Percentiles rank a stretch among this genome's conserved stretches.
Evolutionary conservation across 2,888 invertebrate species (phyloP).

Genomic region (Watsonalla binaria): DNA sequence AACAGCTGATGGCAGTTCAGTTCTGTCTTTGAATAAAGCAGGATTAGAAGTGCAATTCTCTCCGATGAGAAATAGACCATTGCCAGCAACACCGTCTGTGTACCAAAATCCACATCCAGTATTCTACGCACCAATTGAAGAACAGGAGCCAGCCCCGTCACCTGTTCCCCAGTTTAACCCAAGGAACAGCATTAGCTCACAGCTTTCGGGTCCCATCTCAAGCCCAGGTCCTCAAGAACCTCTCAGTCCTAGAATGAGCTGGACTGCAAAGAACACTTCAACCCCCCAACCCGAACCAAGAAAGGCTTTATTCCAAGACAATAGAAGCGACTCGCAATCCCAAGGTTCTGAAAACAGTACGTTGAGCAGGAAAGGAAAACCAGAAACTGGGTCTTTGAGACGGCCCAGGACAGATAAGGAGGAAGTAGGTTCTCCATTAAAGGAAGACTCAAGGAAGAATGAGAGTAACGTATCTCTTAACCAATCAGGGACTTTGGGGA

Average conservation of each 20-base stretch:
- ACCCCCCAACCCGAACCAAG: conserved; percentile 68
- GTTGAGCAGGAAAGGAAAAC: conserved; percentile 68
- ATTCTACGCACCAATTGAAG: conserved; percentile 75
- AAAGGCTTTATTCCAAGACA: conserved; percentile 58
- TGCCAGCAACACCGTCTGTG: conserved; percentile 80
- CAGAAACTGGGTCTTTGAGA: conserved; percentile 73
- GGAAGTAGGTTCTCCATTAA: conserved; percentile 55
- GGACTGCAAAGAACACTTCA: conserved; percentile 72
- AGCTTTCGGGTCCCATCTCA: conserved; percentile 68
- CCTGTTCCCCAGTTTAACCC: conserved; percentile 68
- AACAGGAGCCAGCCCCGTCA: conserved; percentile 71
- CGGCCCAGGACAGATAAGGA: conserved; percentile 52
- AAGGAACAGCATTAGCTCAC: conserved; percentile 73
- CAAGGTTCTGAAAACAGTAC: conserved; percentile 59
- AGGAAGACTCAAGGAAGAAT: conserved; percentile 57
- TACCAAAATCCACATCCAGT: conserved; percentile 67
- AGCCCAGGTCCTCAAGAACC: conserved; percentile 74
- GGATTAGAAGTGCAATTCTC: conserved; percentile 74
- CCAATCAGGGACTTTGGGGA: conserved; percentile 68
- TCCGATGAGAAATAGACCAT: conserved; percentile 81
- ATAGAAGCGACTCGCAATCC: conserved; percentile 50
- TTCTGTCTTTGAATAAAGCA: conserved; percentile 86
- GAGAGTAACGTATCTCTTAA: conserved; percentile 54
- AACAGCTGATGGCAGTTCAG: conserved; percentile 91
- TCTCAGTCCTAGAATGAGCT: conserved; percentile 67